Conservation (phyloP, 2,113 vertebrate genomes). For the Corvus moneduloides region DNA sequence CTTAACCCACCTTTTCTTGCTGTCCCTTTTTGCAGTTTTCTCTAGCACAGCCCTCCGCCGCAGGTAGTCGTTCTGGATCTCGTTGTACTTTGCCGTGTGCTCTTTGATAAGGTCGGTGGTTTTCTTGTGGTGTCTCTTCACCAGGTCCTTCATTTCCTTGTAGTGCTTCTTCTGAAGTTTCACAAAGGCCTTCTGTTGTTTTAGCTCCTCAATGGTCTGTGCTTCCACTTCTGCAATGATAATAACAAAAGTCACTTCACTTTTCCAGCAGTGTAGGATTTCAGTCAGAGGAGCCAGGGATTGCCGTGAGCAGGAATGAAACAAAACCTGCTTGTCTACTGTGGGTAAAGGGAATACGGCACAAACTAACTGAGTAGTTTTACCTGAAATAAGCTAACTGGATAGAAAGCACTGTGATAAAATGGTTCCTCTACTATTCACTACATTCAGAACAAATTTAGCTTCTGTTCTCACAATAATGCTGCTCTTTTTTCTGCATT, state of each 20-base stretch:
- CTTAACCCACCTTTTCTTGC: constrained; percentile 90
- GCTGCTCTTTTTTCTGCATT: background rate
- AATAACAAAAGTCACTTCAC: background rate
- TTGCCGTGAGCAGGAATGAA: background rate
- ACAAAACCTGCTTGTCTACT: background rate
- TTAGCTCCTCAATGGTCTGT: constrained; percentile 91
- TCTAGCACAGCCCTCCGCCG: constrained; percentile 82
- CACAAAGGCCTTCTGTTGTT: constrained; percentile 93
- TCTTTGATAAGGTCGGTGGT: constrained; percentile 95
- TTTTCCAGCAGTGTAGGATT: background rate
- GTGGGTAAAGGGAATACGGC: background rate
- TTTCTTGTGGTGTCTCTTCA: constrained; percentile 93
- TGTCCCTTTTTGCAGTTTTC: constrained; percentile 89
- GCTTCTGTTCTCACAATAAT: background rate
- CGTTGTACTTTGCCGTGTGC: constrained; percentile 86
- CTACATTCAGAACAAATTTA: background rate
- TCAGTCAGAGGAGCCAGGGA: background rate
- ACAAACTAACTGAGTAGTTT: background rate
- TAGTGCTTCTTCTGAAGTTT: constrained; percentile 96
- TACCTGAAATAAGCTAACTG: background rate
- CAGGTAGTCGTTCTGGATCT: constrained; percentile 88
- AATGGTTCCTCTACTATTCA: background rate
- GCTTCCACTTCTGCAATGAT: constrained; percentile 85
- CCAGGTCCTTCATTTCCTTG: constrained; percentile 98
- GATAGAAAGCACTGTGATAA: background rate